Percentiles rank a stretch among this genome's conserved stretches.
These are phyloP conservation scores for Pherbina coryleti DNA, from an alignment of 2,888 invertebrate genomes.

Conservation along the genomic window DNA sequence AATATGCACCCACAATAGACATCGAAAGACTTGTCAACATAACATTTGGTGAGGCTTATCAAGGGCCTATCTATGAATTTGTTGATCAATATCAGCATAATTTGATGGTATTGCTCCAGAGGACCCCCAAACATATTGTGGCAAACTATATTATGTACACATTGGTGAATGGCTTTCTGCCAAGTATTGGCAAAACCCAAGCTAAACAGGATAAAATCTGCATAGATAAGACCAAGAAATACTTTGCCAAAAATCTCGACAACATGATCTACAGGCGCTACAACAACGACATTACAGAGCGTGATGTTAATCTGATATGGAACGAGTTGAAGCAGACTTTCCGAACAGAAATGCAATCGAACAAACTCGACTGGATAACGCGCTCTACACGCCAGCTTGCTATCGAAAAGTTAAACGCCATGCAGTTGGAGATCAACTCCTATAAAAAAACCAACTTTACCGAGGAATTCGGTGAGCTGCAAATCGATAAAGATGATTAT, in stretches of 20 bases:
- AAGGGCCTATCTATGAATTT: conserved; percentile 54
- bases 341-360: conserved; percentile 48
- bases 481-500: conserved; percentile 51
- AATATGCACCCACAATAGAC: conserved; percentile 55
- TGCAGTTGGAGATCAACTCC: conserved; percentile 57
- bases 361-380: conserved; percentile 55
- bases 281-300: conserved; percentile 53
- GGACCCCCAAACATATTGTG: conserved; percentile 51
- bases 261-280: conserved; percentile 61
- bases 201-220: conserved; percentile 50
- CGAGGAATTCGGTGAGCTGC: conserved; percentile 55
- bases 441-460: conserved; percentile 54
- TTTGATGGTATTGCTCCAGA: conserved; percentile 49
- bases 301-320: conserved; percentile 61
- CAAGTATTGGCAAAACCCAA: conserved; percentile 41
- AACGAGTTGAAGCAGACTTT: conserved; percentile 58
- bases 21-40: conserved; percentile 55
- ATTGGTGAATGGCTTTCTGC: conserved; percentile 54
- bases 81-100: conserved; percentile 55
- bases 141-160: conserved; percentile 65
- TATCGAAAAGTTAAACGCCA: conserved; percentile 55
- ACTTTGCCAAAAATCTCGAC: conserved; percentile 62
- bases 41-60: conserved; percentile 51
- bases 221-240: conserved; percentile 50
- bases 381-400: conserved; percentile 53